Evolutionary conservation across 2,888 invertebrate species (phyloP).

Genomic region (Diplazon laetatorius): DNA sequence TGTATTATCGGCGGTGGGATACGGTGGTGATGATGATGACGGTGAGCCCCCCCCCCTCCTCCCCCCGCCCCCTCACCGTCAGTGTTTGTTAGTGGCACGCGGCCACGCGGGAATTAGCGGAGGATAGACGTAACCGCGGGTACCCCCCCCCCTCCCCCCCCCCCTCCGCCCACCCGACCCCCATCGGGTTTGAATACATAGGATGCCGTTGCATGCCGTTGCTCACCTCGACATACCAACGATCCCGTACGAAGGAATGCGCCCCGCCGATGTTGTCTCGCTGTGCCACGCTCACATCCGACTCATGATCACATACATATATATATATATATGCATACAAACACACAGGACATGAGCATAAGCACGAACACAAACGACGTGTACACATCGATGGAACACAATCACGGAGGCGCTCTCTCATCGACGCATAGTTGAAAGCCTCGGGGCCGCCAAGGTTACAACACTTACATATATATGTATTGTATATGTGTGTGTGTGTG

Average conservation of each 20-base stretch:
- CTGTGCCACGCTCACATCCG: slow-evolving; percentile 26
- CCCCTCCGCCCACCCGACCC: too few species aligned
- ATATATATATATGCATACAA: slow-evolving; percentile 5
- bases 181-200: slow-evolving; percentile 78
- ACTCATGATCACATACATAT: slow-evolving; percentile 30
- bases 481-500: too few species aligned
- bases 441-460: slow-evolving; percentile 5
- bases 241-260: slow-evolving; percentile 77
- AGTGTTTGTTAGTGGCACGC: slow-evolving; percentile 64
- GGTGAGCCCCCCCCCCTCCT: too few species aligned
- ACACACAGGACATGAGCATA: too few species aligned
- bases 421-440: slow-evolving; percentile 19
- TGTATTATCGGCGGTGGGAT: too few species aligned
- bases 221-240: slow-evolving; percentile 80
- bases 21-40: too few species aligned
- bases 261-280: slow-evolving; percentile 74
- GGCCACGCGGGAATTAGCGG: slow-evolving; percentile 76
- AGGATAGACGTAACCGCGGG: slow-evolving; percentile 78
- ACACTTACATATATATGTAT: not conserved
- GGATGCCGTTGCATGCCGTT: slow-evolving; percentile 80
- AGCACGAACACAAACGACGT: too few species aligned
- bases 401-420: not conserved
- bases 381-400: too few species aligned
- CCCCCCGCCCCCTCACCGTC: too few species aligned
- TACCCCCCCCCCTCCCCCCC: too few species aligned